Base-by-base conservation (phyloP, 1,140 invertebrate species). In the Lethrus apterus region DNA sequence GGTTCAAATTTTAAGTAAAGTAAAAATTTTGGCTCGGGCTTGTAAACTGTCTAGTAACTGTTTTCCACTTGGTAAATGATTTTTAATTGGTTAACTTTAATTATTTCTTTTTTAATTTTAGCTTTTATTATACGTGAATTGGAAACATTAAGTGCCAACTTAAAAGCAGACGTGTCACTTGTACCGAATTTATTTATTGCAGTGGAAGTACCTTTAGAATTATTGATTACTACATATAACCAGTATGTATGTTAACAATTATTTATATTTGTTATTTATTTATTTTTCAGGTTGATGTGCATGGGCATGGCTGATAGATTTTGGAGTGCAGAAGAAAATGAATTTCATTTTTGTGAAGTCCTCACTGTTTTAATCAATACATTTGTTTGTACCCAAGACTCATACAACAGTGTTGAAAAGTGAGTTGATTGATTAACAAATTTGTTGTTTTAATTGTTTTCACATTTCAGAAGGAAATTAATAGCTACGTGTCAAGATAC, bases 241-340 rank as follows among this genome's bases (percentile, higher is more conserved):
- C 81, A 81, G 70, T 75, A 75, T 73, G 70, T 75, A 44, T 34
- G 64, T 64, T 58, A 55, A 9, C 21, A 45, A 48, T 47, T 32
- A 14, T 42, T 19, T 18, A 31, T 21, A 45, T 32, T 34, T 40
- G 44, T 42, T 40, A 43, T 41, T 13, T 18, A 33, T 46, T 45
- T 51, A 4, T 46, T 52, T 54, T 52, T 44, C 40, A 58, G 58
- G 59, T 69, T 38, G 49, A 81, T 83, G 63, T 70, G 83, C 71
- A 77, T 83, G 55, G 79, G 80, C 19, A 75, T 81, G 55, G 83
- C 84, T 60, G 83, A 86, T 58, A 72, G 82, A 46, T 77, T 80
- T 46, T 88, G 84, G 84, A 68, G 83, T 34, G 78, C 77, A 17
- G 79, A 84, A 68, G 81, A 83, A 13, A 83, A 86, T 58, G 83